Evolutionary conservation across 2,888 invertebrate genomes (phyloP), one percentile per base, ranked within the genome.

Genomic region (Drosophila kanekoi): DNA sequence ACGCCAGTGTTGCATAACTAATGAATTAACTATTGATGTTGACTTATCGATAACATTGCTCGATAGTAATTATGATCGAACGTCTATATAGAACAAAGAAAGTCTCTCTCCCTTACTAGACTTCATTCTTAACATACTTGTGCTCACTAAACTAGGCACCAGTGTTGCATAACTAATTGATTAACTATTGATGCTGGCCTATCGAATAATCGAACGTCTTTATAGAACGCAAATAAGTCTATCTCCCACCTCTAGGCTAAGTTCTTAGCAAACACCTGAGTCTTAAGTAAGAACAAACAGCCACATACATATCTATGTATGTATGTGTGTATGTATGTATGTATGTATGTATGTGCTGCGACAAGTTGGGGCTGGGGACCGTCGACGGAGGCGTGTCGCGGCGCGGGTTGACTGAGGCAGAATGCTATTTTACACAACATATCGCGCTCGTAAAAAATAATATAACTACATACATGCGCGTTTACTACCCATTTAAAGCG

Each of bases 381-480:
- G 28, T 28, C 28, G 28, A 8, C 0, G 6, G 6, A 0, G 37
- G 44, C 5, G 20, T 8, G 14, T 38, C 8, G 32, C 16, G 51
- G 49, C 32, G 37, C 11, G 8, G n/a, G 47, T 51, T 53, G 58
- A 58, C 40, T 54, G 60, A 13, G 68, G 54, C 60, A 58, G 68
- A 72, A 68, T 63, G 85, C 82, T 76, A 82, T 82, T 86, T 87
- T 79, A 76, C 77, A 86, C 79, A 86, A 85, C 82, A 85, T 86
- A 87, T 87, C 77, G 87, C 72, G 85, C 79, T 83, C 87, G 79
- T 86, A 86, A 87, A 86, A 87, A 87, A 83, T 87, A 85, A 87
- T 81, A 83, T 83, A 87, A 86, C 87, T 86, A 85, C 85, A 82
- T 72, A 80, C 85, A 79, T 69, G 79, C 81, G 81, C 81, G 73